Percentiles rank a stretch among this genome's conserved stretches.
Evolutionary conservation across 2,888 invertebrate genomes (phyloP).

Genomic region (Camponotus fellah): DNA sequence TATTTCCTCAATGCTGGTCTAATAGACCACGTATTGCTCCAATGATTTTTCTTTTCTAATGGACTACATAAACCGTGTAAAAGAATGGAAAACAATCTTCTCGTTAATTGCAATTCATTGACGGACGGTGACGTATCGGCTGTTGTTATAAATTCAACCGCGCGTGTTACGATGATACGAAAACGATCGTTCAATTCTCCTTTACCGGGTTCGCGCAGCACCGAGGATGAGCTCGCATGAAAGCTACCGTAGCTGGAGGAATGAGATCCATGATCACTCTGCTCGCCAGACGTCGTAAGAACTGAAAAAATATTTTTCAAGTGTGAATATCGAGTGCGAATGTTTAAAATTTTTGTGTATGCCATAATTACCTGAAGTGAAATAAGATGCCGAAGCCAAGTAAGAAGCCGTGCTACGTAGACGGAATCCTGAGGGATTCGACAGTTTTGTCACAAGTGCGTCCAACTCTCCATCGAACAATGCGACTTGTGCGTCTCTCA

Average conservation of each 20-base stretch:
- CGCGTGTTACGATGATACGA: constrained; percentile 86
- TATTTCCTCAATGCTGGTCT: constrained; percentile 84
- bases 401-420: constrained; percentile 83
- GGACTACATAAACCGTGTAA: constrained; percentile 85
- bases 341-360: not conserved
- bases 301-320: constrained; percentile 66
- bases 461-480: constrained; percentile 88
- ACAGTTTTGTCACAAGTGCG: constrained; percentile 84
- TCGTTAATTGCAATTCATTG: constrained; percentile 85
- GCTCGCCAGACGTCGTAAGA: constrained; percentile 84
- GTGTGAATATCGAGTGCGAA: not conserved
- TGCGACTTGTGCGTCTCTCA: constrained; percentile 87
- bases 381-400: constrained; percentile 81
- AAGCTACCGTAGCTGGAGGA: constrained; percentile 83
- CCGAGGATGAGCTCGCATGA: constrained; percentile 70
- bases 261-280: constrained; percentile 83
- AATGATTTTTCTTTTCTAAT: constrained; percentile 80
- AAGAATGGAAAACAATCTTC: constrained; percentile 87
- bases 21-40: constrained; percentile 84
- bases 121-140: constrained; percentile 78
- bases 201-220: constrained; percentile 80
- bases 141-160: constrained; percentile 87
- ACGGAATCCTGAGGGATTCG: constrained; percentile 82
- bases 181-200: constrained; percentile 88
- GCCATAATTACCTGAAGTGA: constrained; percentile 77